These are phyloP conservation scores for Drosophila obscura DNA, from an alignment of 1,140 invertebrate species.

Conservation along the genomic window DNA sequence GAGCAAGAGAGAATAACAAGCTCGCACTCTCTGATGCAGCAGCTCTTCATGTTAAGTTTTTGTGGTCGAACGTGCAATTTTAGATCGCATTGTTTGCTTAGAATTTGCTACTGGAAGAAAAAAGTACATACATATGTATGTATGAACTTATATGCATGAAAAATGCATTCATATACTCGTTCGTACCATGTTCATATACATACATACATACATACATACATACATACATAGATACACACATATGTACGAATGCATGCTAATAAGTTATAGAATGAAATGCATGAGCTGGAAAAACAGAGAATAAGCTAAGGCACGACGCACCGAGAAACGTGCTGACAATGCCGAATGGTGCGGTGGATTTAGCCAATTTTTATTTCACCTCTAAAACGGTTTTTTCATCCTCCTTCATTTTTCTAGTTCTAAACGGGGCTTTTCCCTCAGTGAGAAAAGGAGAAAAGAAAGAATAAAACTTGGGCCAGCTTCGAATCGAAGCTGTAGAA, in stretches of 20 bases:
- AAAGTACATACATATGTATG: not conserved
- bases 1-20: no score
- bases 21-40: constrained; percentile 3
- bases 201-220: no score
- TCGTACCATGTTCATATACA: no score
- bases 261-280: constrained; percentile 36
- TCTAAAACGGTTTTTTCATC: constrained; percentile 2
- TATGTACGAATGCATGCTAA: constrained; percentile 33
- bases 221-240: no score
- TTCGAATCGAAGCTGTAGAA: constrained; percentile 2
- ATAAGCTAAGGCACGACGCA: constrained; percentile 4
- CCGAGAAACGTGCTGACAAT: constrained; percentile 47
- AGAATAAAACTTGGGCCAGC: not conserved
- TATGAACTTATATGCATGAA: no score
- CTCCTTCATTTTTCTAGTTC: not conserved
- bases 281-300: constrained; percentile 22
- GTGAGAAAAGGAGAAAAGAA: not conserved
- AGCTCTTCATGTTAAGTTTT: constrained; percentile 6
- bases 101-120: constrained; percentile 37
- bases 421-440: no score
- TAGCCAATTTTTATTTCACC: constrained; percentile 14
- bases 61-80: constrained; percentile 55
- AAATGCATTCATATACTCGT: constrained; percentile 3
- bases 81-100: constrained; percentile 33
- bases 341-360: constrained; percentile 17